These are phyloP conservation scores for Drosophila peninsularis DNA, from an alignment of 2,888 invertebrate species.

Conservation along the genomic window DNA sequence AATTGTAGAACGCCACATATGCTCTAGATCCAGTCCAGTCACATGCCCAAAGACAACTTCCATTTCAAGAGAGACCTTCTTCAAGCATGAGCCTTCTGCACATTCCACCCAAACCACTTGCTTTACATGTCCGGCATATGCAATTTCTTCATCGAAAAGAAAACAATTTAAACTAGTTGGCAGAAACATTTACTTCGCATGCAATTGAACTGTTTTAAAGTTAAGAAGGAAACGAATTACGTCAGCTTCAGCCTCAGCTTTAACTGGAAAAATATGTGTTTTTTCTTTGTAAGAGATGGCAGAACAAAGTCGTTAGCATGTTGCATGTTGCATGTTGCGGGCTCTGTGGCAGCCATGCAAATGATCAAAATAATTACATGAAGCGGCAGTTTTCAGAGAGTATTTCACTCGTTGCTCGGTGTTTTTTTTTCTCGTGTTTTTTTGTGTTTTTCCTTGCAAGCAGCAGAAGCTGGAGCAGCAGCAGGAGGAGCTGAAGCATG, in stretches of 20 bases:
- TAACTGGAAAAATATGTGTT: not conserved
- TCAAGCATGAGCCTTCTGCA: too few relatives aligned
- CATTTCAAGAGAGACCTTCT: too few relatives aligned
- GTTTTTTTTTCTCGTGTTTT: not conserved
- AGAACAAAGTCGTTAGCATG: slow-evolving; percentile 51
- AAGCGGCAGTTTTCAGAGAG: slow-evolving; percentile 59
- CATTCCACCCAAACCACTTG: not conserved
- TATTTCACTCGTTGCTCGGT: slow-evolving; percentile 30
- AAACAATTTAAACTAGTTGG: slow-evolving; percentile 3
- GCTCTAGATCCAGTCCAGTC: not conserved
- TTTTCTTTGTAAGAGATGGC: slow-evolving; percentile 29
- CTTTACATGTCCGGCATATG: not conserved
- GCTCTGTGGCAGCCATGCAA: slow-evolving; percentile 62
- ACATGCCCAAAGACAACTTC: not conserved
- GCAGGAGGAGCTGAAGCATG: too few relatives aligned
- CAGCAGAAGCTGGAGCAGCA: slow-evolving; percentile 3
- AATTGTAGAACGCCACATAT: too few relatives aligned
- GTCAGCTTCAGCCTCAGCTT: not conserved
- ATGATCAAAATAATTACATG: slow-evolving; percentile 79
- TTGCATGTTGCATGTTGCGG: slow-evolving; percentile 46
- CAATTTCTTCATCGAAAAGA: not conserved
- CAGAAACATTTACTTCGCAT: slow-evolving; percentile 7
- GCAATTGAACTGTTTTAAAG: slow-evolving; percentile 16
- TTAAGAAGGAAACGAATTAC: slow-evolving; percentile 9
- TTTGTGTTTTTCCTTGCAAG: slow-evolving; percentile 31